Evolutionary conservation across 2,888 invertebrate genomes (phyloP).

Genomic region (Tiphia femorata): DNA sequence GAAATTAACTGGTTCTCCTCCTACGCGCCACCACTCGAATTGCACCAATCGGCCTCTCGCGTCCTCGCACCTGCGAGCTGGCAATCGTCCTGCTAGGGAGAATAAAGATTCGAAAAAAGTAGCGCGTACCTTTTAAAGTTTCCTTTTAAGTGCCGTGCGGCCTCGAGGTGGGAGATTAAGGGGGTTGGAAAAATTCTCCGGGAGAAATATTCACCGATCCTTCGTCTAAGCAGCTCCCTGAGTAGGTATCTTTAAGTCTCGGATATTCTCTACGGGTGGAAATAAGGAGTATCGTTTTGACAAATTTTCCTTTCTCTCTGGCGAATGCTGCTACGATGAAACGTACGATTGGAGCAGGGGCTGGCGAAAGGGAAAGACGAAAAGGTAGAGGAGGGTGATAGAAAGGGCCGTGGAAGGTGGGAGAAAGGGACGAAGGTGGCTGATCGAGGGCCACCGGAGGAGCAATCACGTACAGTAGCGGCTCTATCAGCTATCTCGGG

Average conservation of each 20-base stretch:
- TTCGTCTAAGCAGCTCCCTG: conserved; percentile 3
- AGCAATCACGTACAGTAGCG: conserved; percentile 52
- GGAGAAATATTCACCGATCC: conserved; percentile 4
- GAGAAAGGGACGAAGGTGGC: conserved; percentile 9
- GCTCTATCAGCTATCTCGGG: conserved; percentile 50
- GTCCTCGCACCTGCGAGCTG: conserved; percentile 32
- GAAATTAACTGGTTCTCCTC: conserved; percentile 49
- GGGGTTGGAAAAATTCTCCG: neutral
- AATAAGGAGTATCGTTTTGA: too few species aligned
- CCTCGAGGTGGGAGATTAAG: too few species aligned
- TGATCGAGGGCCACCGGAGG: conserved; percentile 30
- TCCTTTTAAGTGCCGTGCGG: too few species aligned
- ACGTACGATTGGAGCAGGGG: conserved; percentile 29
- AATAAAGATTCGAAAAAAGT: conserved; percentile 1
- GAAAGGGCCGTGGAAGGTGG: too few species aligned
- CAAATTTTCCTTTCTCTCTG: too few species aligned
- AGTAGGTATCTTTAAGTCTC: too few species aligned
- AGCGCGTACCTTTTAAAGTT: neutral
- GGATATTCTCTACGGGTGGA: too few species aligned
- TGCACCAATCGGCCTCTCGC: conserved; percentile 34
- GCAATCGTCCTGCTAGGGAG: conserved; percentile 17
- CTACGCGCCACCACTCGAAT: conserved; percentile 37
- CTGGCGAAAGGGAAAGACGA: neutral
- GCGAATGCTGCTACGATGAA: conserved; percentile 22
- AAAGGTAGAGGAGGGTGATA: too few species aligned